Evolutionary conservation across 2,113 vertebrate species (phyloP).

Genomic region (Stegastes partitus): DNA sequence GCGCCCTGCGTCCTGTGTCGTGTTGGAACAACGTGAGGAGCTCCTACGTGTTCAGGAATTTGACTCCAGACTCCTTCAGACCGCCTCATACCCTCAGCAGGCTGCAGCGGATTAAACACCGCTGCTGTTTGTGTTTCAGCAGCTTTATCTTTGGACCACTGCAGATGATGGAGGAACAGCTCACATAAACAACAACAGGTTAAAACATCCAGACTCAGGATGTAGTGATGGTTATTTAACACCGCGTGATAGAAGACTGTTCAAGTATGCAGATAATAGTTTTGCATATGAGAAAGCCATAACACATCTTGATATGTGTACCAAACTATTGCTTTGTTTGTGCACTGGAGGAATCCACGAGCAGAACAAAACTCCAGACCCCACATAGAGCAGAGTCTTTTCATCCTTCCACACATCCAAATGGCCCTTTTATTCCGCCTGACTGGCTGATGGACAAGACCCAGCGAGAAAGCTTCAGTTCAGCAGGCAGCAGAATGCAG

Average conservation of each 20-base stretch:
- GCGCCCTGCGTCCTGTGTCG: conserved; percentile 58
- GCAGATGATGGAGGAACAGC: background rate
- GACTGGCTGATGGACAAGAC: conserved; percentile 51
- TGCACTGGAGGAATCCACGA: conserved; percentile 28
- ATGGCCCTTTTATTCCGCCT: conserved; percentile 60
- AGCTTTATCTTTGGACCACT: background rate
- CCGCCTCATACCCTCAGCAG: conserved; percentile 51
- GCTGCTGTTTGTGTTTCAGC: background rate
- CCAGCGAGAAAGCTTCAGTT: conserved; percentile 37
- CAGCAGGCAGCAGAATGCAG: conserved; percentile 12
- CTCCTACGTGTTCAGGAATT: conserved; percentile 82
- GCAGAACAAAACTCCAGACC: conserved; percentile 34
- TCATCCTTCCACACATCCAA: conserved; percentile 53
- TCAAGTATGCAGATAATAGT: too few relatives aligned
- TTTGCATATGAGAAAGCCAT: background rate
- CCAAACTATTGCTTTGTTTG: conserved; percentile 34
- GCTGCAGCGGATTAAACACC: conserved; percentile 14
- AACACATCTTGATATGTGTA: background rate
- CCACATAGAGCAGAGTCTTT: conserved; percentile 53
- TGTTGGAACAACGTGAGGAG: conserved; percentile 51
- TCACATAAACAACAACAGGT: background rate
- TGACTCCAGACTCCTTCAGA: conserved; percentile 77
- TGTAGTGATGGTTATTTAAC: too few relatives aligned
- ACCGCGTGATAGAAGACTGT: too few relatives aligned
- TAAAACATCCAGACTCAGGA: background rate